Evolutionary conservation across 1,140 invertebrate genomes (phyloP).

Genomic region (Aradophagus sp.): DNA sequence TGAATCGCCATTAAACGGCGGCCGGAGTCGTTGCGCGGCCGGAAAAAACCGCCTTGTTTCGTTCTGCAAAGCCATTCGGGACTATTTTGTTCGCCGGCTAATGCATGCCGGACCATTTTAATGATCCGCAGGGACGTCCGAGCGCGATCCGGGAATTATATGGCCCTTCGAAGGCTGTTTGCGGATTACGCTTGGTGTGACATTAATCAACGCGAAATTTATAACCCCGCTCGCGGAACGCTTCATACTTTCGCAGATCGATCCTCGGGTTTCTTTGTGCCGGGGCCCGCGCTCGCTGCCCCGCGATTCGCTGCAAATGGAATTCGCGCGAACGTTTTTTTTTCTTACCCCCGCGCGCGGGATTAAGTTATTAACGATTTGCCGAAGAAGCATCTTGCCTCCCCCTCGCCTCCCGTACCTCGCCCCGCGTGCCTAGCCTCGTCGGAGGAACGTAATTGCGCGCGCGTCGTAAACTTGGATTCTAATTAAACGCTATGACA

Average conservation of each 20-base stretch:
- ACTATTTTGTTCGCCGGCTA: conserved; percentile 51
- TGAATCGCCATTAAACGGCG: conserved; percentile 56
- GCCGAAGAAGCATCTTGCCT: too few relatives aligned
- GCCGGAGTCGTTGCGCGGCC: conserved; percentile 32
- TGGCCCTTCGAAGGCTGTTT: conserved; percentile 47
- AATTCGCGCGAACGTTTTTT: conserved; percentile 12
- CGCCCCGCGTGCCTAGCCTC: too few relatives aligned
- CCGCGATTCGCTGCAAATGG: conserved; percentile 30
- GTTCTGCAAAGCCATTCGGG: conserved; percentile 53
- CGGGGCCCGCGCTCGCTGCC: not conserved
- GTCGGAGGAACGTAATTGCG: conserved; percentile 36
- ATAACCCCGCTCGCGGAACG: conserved; percentile 38
- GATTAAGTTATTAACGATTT: conserved; percentile 53
- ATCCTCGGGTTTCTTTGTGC: conserved; percentile 31
- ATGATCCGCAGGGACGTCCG: conserved; percentile 54
- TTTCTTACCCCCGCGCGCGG: conserved; percentile 10
- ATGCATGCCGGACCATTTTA: conserved; percentile 58
- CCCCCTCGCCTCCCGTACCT: too few relatives aligned
- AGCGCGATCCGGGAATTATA: conserved; percentile 56
- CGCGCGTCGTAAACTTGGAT: conserved; percentile 39
- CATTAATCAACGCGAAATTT: conserved; percentile 55
- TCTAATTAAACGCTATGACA: conserved; percentile 50
- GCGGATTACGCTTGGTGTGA: conserved; percentile 54
- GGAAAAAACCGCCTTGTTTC: conserved; percentile 53
- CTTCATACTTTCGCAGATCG: conserved; percentile 47